These are phyloP conservation scores for Sarcoramphus papa DNA, from an alignment of 2,797 vertebrate genomes.

Conservation along the genomic window DNA sequence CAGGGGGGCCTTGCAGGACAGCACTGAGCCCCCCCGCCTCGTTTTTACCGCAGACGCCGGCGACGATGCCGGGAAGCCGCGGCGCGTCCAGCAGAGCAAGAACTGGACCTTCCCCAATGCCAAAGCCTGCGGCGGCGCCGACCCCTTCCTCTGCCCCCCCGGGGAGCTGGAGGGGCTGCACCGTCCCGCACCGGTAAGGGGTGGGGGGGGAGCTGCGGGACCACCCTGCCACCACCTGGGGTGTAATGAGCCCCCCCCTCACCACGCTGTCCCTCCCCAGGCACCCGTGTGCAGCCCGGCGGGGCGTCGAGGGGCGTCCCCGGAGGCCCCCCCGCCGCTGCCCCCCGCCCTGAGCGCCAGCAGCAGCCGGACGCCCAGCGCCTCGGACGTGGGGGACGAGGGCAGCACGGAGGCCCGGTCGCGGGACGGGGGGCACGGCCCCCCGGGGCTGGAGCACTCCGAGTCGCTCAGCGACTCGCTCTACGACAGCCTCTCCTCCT, in stretches of 20 bases:
- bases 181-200: constrained; percentile 56
- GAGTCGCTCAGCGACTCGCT: constrained; percentile 94
- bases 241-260: too few species aligned
- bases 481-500: constrained; percentile 95
- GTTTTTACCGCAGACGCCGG: constrained; percentile 61
- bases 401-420: constrained; percentile 81
- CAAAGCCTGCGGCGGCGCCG: constrained; percentile 75
- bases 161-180: constrained; percentile 79
- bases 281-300: background rate
- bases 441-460: constrained; percentile 86
- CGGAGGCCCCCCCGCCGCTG: background rate
- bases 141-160: constrained; percentile 86
- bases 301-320: background rate
- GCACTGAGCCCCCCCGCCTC: background rate
- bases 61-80: constrained; percentile 73
- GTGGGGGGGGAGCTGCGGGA: background rate
- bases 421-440: constrained; percentile 79
- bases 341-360: constrained; percentile 70
- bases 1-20: constrained; percentile 30
- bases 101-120: constrained; percentile 95
- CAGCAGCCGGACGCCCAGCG: constrained; percentile 80
- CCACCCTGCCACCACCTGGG: background rate
- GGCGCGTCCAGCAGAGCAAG: constrained; percentile 77
- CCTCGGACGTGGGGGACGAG: constrained; percentile 87
- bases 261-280: background rate